Conservation (phyloP, 2,888 invertebrate species). For the Phania funesta region DNA sequence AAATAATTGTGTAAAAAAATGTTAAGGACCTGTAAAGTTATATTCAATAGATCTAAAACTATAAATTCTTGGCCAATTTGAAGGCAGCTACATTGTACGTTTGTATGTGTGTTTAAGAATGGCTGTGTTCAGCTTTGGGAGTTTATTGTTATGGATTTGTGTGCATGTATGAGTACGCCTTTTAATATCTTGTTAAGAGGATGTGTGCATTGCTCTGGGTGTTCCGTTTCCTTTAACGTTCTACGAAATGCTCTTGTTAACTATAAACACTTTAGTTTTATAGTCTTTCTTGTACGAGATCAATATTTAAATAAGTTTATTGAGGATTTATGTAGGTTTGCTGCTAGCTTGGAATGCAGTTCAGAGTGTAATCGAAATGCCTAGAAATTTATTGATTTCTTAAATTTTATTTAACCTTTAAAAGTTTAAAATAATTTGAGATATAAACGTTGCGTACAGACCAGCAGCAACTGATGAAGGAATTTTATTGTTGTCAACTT, state of each 20-base stretch:
- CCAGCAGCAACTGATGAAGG: no score
- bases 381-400: constrained; percentile 37
- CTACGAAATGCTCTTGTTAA: constrained; percentile 33
- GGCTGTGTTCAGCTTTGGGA: not conserved
- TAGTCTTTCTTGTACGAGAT: constrained; percentile 1
- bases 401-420: constrained; percentile 11
- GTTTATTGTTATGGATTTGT: not conserved
- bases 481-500: no score
- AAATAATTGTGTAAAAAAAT: not conserved
- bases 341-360: not conserved
- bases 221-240: constrained; percentile 6
- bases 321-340: constrained; percentile 32
- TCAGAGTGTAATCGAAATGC: constrained; percentile 32
- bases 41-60: constrained; percentile 39
- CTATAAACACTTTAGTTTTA: constrained; percentile 48
- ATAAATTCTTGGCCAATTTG: constrained; percentile 53
- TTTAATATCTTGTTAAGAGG: not conserved
- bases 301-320: constrained; percentile 53
- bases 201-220: not conserved
- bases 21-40: constrained; percentile 33
- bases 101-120: not conserved
- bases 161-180: not conserved
- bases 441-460: no score
- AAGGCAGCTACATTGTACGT: constrained; percentile 9
- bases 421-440: not conserved